Conservation (phyloP, 2,888 invertebrate species). For the Brachyptera putata region DNA sequence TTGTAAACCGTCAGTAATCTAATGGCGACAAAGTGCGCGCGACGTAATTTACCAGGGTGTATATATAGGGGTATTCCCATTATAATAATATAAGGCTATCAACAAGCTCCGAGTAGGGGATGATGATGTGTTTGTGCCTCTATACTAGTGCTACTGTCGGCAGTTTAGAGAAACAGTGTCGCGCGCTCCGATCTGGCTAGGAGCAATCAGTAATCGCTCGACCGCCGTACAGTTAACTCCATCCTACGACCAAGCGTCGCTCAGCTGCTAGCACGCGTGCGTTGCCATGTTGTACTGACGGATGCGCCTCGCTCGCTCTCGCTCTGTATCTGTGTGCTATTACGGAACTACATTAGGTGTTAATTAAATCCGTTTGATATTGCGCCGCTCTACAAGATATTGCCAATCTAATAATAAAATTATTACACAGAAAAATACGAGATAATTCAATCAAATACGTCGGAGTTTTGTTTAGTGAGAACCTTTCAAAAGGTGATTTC, state of each 20-base stretch:
- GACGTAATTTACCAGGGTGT: conserved; percentile 31
- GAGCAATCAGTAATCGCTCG: conserved; percentile 29
- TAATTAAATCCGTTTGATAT: not conserved
- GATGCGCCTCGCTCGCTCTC: not conserved
- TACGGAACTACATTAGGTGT: not conserved
- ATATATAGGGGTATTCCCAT: conserved; percentile 28
- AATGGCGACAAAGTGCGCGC: conserved; percentile 32
- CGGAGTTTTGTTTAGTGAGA: no score
- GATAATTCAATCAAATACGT: no score
- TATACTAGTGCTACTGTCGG: conserved; percentile 32
- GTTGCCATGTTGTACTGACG: no score
- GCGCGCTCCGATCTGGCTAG: conserved; percentile 5
- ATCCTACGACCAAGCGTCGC: no score
- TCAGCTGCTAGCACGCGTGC: no score
- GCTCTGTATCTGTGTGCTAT: not conserved
- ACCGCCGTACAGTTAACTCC: conserved; percentile 12
- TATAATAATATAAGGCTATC: conserved; percentile 33
- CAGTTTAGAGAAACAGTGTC: conserved; percentile 30
- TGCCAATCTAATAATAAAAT: no score
- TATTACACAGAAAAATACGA: no score
- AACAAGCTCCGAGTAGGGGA: conserved; percentile 32
- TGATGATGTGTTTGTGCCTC: conserved; percentile 32
- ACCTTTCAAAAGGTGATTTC: no score
- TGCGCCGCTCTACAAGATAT: no score
- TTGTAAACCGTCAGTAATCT: conserved; percentile 25